Percentiles rank a stretch among this genome's conserved stretches.
Evolutionary conservation across 2,797 vertebrate species (phyloP).

Genomic region (Streptopelia turtur): DNA sequence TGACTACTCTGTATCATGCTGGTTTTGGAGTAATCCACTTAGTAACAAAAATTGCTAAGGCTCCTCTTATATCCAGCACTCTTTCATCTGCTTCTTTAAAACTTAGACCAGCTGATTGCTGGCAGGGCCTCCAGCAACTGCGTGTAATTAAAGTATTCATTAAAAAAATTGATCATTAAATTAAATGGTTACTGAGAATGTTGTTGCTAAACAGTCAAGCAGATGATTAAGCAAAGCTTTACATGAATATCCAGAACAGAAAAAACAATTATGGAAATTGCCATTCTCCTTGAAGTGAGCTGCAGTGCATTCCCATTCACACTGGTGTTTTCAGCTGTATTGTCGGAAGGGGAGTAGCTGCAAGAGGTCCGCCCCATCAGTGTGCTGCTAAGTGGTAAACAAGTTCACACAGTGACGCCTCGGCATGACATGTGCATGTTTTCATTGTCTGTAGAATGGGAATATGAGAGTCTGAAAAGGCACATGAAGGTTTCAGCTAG

Average conservation of each 20-base stretch:
- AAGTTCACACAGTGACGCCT: neutral
- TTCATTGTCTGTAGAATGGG: neutral
- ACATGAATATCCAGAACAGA: neutral
- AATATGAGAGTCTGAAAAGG: neutral
- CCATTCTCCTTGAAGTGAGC: neutral
- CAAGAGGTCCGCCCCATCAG: neutral
- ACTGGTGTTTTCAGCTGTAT: neutral
- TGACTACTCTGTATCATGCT: neutral
- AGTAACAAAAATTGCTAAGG: neutral
- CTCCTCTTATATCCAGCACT: neutral
- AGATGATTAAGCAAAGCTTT: neutral
- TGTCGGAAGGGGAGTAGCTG: neutral
- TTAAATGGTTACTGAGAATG: conserved; percentile 4
- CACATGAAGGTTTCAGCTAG: neutral
- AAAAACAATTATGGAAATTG: neutral
- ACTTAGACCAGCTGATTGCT: neutral
- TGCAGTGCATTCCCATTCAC: neutral
- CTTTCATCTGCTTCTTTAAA: neutral
- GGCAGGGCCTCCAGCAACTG: neutral
- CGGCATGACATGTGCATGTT: neutral
- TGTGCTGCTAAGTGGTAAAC: neutral
- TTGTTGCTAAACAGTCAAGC: conserved; percentile 1
- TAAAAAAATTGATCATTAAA: neutral
- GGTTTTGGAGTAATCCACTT: neutral
- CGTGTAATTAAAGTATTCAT: neutral